Percentiles rank a stretch among this genome's conserved stretches.
These are phyloP conservation scores for Steatornis caripensis DNA, from an alignment of 2,113 vertebrate species.

Conservation along the genomic window DNA sequence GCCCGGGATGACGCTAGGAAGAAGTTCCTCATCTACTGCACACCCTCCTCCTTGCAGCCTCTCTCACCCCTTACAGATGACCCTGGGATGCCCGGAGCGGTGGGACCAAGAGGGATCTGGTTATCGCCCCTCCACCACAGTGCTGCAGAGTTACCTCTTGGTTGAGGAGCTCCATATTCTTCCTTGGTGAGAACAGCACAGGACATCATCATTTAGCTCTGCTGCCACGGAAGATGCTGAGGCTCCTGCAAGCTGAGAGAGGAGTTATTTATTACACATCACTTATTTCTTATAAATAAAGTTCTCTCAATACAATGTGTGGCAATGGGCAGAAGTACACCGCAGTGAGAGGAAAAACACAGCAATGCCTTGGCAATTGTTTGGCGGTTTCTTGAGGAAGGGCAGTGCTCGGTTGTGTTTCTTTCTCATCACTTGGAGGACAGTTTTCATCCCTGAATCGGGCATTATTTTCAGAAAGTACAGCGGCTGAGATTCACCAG, in stretches of 20 bases:
- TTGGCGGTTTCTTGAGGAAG: background rate
- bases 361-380: fast-evolving
- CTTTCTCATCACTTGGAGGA: background rate
- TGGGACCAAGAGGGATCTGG: background rate
- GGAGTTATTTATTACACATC: background rate
- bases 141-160: background rate
- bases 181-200: background rate
- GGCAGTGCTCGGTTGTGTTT: background rate
- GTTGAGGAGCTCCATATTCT: fast-evolving
- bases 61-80: background rate
- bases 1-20: background rate
- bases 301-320: fast-evolving
- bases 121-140: fast-evolving
- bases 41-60: background rate
- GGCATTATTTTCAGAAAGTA: background rate
- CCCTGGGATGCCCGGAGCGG: background rate
- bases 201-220: background rate
- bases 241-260: background rate
- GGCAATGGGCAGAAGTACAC: background rate
- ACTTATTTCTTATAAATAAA: background rate
- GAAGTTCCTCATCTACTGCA: background rate
- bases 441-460: background rate
- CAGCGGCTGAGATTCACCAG: background rate
- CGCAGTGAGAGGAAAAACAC: background rate
- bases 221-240: background rate